Evolutionary conservation across 2,888 invertebrate species (phyloP).

Genomic region (Synergus itoensis): DNA sequence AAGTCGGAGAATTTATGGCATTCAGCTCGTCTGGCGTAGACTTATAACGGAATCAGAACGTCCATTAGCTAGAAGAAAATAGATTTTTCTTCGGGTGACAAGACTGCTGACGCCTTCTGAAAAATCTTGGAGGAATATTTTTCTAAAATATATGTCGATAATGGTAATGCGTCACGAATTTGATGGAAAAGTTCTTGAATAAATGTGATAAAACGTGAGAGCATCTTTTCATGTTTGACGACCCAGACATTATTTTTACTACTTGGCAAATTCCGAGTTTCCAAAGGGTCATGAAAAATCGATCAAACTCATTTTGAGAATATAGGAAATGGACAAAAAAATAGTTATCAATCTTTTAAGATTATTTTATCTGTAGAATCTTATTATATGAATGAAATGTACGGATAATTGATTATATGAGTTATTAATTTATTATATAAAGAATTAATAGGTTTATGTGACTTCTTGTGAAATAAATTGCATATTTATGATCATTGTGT

Average conservation of each 20-base stretch:
- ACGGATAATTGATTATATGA: no score
- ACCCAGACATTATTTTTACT: neutral
- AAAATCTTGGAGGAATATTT: slow-evolving; percentile 20
- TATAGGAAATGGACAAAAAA: neutral
- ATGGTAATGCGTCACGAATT: slow-evolving; percentile 34
- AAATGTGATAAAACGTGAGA: slow-evolving; percentile 19
- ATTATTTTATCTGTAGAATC: neutral
- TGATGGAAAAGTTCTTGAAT: slow-evolving; percentile 22
- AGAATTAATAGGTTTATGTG: neutral
- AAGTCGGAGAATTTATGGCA: slow-evolving; percentile 47
- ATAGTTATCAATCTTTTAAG: neutral
- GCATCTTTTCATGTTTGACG: slow-evolving; percentile 6
- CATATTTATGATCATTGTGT: neutral
- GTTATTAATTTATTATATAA: neutral
- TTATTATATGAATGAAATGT: no score
- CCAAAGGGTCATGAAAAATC: neutral
- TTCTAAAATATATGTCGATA: slow-evolving; percentile 30
- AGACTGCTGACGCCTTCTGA: slow-evolving; percentile 39
- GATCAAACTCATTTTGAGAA: neutral
- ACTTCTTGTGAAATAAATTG: neutral
- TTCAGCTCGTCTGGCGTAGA: slow-evolving; percentile 44
- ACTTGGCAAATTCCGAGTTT: neutral
- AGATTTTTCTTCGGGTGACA: slow-evolving; percentile 34
- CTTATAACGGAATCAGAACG: slow-evolving; percentile 46
- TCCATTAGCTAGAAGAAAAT: slow-evolving; percentile 34